These are phyloP conservation scores for Aegotheles bennettii DNA, from an alignment of 2,113 vertebrate species.

Conservation along the genomic window DNA sequence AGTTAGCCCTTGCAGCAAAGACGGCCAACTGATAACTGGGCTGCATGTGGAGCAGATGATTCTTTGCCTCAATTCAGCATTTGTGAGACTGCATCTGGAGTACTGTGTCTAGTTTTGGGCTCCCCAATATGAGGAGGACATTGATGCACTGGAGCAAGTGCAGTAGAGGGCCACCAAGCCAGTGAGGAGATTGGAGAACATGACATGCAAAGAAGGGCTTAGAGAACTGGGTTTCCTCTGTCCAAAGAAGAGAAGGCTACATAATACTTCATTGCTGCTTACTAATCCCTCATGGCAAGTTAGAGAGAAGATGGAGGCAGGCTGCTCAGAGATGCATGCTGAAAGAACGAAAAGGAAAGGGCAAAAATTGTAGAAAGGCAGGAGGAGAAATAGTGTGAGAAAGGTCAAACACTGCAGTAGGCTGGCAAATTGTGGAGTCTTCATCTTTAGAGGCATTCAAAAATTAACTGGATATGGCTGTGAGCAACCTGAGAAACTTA, in stretches of 20 bases:
- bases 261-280: background rate
- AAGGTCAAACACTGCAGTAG: background rate
- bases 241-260: background rate
- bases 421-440: background rate
- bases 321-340: background rate
- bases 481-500: background rate
- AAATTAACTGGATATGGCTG: background rate
- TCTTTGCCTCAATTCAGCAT: background rate
- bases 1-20: background rate
- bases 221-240: background rate
- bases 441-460: background rate
- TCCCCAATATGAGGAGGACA: background rate
- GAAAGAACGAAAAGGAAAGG: background rate
- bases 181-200: background rate
- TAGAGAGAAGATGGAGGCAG: background rate
- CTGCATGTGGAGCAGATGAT: background rate
- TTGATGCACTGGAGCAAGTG: background rate
- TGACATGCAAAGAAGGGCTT: background rate
- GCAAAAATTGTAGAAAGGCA: background rate
- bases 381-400: background rate
- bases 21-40: accelerated
- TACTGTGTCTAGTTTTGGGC: background rate
- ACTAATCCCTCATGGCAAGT: background rate
- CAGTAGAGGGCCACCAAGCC: background rate
- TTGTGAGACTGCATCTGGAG: background rate